Evolutionary conservation across 2,888 invertebrate species (phyloP).

Genomic region (Carpatolechia fugitivella): DNA sequence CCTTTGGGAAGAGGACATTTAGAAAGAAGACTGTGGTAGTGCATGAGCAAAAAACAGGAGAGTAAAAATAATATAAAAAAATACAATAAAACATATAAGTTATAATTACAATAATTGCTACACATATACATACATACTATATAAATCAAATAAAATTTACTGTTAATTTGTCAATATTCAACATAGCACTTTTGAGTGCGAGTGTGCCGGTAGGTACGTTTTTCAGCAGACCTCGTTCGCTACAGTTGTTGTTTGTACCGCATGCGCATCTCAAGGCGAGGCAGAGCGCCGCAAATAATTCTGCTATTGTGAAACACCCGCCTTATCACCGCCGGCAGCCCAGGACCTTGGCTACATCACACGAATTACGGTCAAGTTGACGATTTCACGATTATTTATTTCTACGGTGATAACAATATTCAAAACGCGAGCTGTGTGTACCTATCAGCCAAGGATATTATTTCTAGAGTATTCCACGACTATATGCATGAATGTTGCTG

Average conservation of each 20-base stretch:
- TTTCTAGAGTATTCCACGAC: background rate
- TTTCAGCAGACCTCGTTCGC: constrained; percentile 64
- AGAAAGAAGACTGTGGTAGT: no score
- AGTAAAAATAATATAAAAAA: no score
- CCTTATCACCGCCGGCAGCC: constrained; percentile 54
- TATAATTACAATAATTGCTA: no score
- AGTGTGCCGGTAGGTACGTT: constrained; percentile 40
- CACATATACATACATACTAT: no score
- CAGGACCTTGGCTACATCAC: constrained; percentile 70
- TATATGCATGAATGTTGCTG: no score
- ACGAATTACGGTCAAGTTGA: constrained; percentile 79
- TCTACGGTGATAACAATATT: constrained; percentile 57
- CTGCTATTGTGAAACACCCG: constrained; percentile 75
- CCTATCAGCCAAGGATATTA: background rate
- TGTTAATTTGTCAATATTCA: no score
- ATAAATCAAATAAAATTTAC: no score
- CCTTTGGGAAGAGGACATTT: no score
- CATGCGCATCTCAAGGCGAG: constrained; percentile 75
- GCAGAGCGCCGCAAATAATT: constrained; percentile 75
- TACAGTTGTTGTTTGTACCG: constrained; percentile 74
- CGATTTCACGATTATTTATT: constrained; percentile 68
- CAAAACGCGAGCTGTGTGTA: background rate
- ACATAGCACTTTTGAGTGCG: constrained; percentile 51
- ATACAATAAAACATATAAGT: no score
- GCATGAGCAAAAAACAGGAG: no score